Conservation (phyloP, 2,113 vertebrate genomes). For the Phalacrocorax aristotelis region DNA sequence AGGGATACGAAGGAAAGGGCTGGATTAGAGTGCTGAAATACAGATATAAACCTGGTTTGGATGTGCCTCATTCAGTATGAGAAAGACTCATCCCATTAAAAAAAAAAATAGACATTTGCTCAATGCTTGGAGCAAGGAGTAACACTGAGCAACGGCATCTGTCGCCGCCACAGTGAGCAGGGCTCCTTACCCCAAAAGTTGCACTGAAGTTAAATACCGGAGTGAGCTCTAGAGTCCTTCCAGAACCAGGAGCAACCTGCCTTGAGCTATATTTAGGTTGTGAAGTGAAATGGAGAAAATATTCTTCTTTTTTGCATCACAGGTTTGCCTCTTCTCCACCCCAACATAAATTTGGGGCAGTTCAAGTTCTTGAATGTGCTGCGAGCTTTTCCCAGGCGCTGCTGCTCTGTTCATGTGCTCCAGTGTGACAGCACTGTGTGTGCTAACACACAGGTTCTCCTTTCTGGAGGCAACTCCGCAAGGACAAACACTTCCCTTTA, state of each 20-base stretch:
- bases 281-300: neutral
- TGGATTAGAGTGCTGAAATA: neutral
- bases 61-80: neutral
- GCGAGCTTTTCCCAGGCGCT: neutral
- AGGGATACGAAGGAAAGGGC: neutral
- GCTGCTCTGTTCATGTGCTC: neutral
- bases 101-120: neutral
- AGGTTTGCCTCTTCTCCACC: neutral
- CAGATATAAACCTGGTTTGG: neutral
- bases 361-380: neutral
- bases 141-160: fast-evolving
- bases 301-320: neutral
- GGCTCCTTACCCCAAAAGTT: neutral
- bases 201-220: neutral
- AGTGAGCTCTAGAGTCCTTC: neutral
- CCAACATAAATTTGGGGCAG: neutral
- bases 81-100: neutral
- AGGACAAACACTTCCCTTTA: neutral
- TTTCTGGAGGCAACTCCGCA: neutral
- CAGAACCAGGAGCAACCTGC: neutral
- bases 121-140: neutral
- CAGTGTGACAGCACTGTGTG: neutral
- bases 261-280: neutral
- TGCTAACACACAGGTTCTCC: neutral
- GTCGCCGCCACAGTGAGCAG: neutral